Conservation (phyloP, 2,113 vertebrate genomes). For the Empidonax traillii region DNA sequence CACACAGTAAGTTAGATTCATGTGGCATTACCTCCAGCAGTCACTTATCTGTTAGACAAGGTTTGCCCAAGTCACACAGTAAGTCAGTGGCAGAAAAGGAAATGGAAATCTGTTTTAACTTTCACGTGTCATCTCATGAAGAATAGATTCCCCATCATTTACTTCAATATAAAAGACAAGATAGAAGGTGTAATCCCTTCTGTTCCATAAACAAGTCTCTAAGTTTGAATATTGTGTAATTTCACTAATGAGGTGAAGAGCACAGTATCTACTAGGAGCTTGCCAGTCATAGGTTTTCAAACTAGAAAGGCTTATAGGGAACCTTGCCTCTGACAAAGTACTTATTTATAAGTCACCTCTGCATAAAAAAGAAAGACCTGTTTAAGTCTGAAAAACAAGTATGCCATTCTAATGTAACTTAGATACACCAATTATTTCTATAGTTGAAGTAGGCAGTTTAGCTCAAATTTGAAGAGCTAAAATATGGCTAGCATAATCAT, state of each 20-base stretch:
- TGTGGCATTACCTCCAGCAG: not conserved
- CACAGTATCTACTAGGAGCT: not conserved
- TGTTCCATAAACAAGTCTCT: not conserved
- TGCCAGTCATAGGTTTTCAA: fast-evolving
- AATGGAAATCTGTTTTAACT: not conserved
- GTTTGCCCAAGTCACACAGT: not conserved
- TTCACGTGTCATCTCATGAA: not conserved
- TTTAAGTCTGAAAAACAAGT: not conserved
- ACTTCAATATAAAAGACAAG: not conserved
- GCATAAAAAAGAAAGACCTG: not conserved
- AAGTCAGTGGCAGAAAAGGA: not conserved
- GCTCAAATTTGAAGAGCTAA: not conserved
- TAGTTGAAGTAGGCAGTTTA: not conserved
- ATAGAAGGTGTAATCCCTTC: not conserved
- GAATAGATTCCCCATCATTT: not conserved
- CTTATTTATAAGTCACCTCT: not conserved
- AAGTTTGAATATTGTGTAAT: not conserved
- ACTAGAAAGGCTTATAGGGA: not conserved
- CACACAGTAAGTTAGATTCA: not conserved
- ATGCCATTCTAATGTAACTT: not conserved
- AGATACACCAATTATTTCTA: not conserved
- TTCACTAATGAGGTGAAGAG: not conserved
- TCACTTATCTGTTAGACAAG: not conserved
- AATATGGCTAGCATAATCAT: fast-evolving
- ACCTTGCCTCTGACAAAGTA: not conserved